Conservation (phyloP, 30 jellyfish, hydroid and myxozoan species). For the Aurelia sp. region DNA sequence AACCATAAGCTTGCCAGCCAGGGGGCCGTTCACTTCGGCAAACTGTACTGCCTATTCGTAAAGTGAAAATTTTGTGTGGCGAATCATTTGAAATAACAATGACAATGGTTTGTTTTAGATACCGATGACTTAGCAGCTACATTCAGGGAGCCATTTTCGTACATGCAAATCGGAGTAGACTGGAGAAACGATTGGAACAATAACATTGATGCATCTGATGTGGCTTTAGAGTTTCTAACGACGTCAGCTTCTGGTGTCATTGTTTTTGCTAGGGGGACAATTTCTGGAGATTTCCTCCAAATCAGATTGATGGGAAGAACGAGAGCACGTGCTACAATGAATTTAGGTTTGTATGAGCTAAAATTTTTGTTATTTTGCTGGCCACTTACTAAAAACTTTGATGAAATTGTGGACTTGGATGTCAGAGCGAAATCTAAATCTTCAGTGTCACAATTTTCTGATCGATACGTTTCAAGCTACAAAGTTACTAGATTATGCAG, state of each 20-base stretch:
- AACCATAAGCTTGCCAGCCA: too few relatives aligned
- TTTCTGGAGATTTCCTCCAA: slow-evolving; percentile 86
- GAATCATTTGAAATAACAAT: too few relatives aligned
- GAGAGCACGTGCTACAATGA: slow-evolving; percentile 86
- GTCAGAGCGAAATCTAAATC: too few relatives aligned
- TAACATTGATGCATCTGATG: slow-evolving; percentile 81
- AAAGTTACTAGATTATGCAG: too few relatives aligned
- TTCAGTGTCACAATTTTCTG: too few relatives aligned
- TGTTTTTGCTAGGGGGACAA: slow-evolving; percentile 90
- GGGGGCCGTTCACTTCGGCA: too few relatives aligned
- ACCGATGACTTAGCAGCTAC: slow-evolving; percentile 81
- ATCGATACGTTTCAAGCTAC: too few relatives aligned
- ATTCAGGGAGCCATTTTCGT: slow-evolving; percentile 95
- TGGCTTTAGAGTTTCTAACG: slow-evolving; percentile 84
- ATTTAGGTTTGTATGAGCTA: slow-evolving; percentile 48
- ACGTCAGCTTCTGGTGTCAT: slow-evolving; percentile 78
- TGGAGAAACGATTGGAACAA: slow-evolving; percentile 86
- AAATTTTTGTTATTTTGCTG: too few relatives aligned
- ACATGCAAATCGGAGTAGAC: slow-evolving; percentile 75
- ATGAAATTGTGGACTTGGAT: too few relatives aligned
- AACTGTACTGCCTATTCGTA: too few relatives aligned
- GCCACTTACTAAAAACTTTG: too few relatives aligned
- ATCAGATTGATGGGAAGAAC: slow-evolving; percentile 80
- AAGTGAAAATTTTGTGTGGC: too few relatives aligned
- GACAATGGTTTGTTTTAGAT: slow-evolving; percentile 19